A percentile compares a stretch with the other conserved stretches of the same genome.
phyloP scores from a whole-genome alignment of 2,113 vertebrate species.

The Seriola quinqueradiata region DNA sequence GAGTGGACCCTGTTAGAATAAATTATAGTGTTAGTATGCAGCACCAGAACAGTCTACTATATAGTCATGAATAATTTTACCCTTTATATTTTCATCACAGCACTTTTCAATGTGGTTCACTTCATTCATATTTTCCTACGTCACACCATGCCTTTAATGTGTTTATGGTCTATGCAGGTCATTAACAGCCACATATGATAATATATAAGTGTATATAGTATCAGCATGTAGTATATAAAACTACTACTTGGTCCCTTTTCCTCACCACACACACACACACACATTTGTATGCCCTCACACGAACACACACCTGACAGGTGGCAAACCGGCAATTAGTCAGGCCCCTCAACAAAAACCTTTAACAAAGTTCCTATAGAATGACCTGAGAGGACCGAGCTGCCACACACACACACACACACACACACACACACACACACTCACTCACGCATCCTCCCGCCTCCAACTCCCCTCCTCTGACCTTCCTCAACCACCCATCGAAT shows the following conservation, averaged over 20 bases:
- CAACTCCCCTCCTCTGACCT: slow-evolving; percentile 66
- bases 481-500: slow-evolving; percentile 60
- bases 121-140: too few species aligned
- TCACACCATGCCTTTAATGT: too few species aligned
- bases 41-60: too few species aligned
- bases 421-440: slow-evolving; percentile 20
- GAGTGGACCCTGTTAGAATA: too few species aligned
- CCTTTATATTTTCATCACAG: too few species aligned
- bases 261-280: background rate
- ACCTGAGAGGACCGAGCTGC: slow-evolving; percentile 35
- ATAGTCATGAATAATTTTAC: too few species aligned
- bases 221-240: background rate
- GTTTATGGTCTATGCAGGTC: too few species aligned
- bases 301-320: slow-evolving; percentile 44
- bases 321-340: slow-evolving; percentile 61
- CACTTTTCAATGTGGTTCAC: too few species aligned
- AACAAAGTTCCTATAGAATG: slow-evolving; percentile 36
- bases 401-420: slow-evolving; percentile 19
- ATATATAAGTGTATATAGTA: background rate
- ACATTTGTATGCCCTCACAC: background rate
- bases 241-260: background rate
- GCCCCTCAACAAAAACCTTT: slow-evolving; percentile 41
- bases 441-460: slow-evolving; percentile 17
- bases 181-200: too few species aligned
- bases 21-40: too few species aligned